Evolutionary conservation across 2,113 vertebrate species (phyloP).

Genomic region (Trichomycterus rosablanca): DNA sequence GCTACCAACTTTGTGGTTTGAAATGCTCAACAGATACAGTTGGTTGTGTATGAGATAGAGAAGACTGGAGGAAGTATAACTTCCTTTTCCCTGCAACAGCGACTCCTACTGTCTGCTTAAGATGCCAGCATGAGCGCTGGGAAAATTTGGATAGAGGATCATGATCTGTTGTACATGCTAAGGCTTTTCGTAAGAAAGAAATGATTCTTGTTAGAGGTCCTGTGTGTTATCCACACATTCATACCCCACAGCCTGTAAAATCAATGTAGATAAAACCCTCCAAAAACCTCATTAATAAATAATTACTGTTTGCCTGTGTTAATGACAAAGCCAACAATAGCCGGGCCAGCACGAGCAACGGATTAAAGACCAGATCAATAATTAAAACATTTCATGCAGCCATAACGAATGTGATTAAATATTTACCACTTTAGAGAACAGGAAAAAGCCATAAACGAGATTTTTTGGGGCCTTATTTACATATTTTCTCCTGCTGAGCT

Average conservation of each 20-base stretch:
- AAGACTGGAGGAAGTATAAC: no score
- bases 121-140: no score
- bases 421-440: slow-evolving; percentile 34
- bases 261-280: slow-evolving; percentile 31
- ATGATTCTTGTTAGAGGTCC: no score
- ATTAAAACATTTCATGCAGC: slow-evolving; percentile 36
- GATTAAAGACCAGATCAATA: slow-evolving; percentile 44
- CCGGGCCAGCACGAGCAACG: slow-evolving; percentile 12
- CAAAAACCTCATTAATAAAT: slow-evolving; percentile 37
- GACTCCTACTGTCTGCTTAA: no score
- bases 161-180: no score
- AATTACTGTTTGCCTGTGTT: slow-evolving; percentile 37
- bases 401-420: slow-evolving; percentile 37
- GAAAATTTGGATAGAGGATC: no score
- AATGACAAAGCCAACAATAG: slow-evolving; percentile 34
- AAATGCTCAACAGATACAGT: no score
- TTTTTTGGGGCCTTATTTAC: slow-evolving; percentile 41
- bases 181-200: no score
- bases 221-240: no score
- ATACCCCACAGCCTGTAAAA: background rate
- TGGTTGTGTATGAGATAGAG: no score
- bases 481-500: slow-evolving; percentile 20
- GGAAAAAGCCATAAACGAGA: slow-evolving; percentile 24
- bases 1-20: no score
- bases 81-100: no score